Evolutionary conservation across 1,140 invertebrate genomes (phyloP), one percentile per base, ranked within the genome.

Genomic region (Macrostomum lignano): DNA sequence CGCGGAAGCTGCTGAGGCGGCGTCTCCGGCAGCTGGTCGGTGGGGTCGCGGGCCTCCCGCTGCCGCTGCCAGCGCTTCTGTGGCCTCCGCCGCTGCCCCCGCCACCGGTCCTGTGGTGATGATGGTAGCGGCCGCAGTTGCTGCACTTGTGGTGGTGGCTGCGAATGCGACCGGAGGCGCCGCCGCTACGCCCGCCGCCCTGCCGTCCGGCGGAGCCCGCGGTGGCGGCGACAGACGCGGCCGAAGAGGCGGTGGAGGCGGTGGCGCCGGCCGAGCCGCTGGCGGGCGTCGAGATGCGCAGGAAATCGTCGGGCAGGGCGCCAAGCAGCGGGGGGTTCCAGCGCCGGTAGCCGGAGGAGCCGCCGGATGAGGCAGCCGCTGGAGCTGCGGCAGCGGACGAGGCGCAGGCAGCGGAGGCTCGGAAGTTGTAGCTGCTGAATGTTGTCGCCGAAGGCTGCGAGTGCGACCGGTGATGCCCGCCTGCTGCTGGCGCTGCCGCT

Each of bases 301-400:
- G 59, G 58, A 82, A 81, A 47, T 68, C 69, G 21, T 70, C 64
- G 2, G 77, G 76, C 33, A 82, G 49, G 6, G 70, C 70, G 1
- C 74, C 72, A 13, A 82, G 46, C 46, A 82, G 60, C 13, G 73
- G 69, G 10, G 76, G 75, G 41, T 73, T 68, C 75, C 75, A 81
- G 45, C 68, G 68, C 35, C 52, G 46, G 10, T 21, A 37, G 7
- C 3, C 31, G n/a, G n/a, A n/a, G n/a, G n/a, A n/a, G n/a, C n/a
- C n/a, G n/a, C n/a, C n/a, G n/a, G n/a, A n/a, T n/a, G n/a, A n/a
- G n/a, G n/a, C n/a, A n/a, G n/a, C n/a, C n/a, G n/a, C n/a, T n/a
- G n/a, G n/a, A n/a, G n/a, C n/a, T n/a, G n/a, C n/a, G n/a, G n/a
- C n/a, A n/a, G n/a, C n/a, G n/a, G n/a, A n/a, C n/a, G n/a, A n/a